Evolutionary conservation across 2,888 invertebrate genomes (phyloP), one percentile per base, ranked within the genome.

Genomic region (Ichneumoninae sp.): DNA sequence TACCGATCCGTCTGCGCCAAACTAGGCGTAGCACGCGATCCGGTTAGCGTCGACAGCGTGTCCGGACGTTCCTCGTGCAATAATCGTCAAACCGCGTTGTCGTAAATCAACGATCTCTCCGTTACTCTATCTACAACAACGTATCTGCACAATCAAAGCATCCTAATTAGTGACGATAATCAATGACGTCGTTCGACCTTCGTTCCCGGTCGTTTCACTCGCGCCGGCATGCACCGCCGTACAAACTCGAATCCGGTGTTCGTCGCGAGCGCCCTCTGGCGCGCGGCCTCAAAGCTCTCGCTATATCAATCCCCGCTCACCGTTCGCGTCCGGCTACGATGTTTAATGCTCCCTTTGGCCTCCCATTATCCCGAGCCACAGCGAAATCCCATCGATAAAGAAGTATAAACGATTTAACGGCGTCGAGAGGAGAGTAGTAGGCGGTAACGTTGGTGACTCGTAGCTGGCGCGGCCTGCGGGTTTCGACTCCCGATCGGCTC

Each of bases 361-460:
- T 69, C 74, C 77, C 26, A 63, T 84, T 78, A 81, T 74, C 63
- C 52, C 16, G 30, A 60, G 81, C 60, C 73, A 30, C 44, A 33
- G 30, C n/a, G 33, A 70, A 78, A 69, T 70, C 54, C 65, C 84
- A 78, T 84, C 81, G 74, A 84, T 84, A 78, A 78, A 84, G 73
- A 81, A 84, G 78, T 81, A 70, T 81, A 63, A 63, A 19, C 84
- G 69, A 84, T 84, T 77, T 74, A 65, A 8, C 30, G 63, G 63
- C 63, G 63, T 26, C 16, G 63, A 74, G 73, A 68, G 44, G 70
- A 47, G 70, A 47, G 57, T n/a, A 65, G 69, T 52, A 63, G 50
- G 54, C 52, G 65, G 66, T 26, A 44, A 52, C 70, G 40, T 22
- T 30, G 57, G 47, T 50, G 54, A 33, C 22, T 33, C 54, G 36